Conservation (phyloP, 2,888 invertebrate genomes). For the Miltochrista miniata region DNA sequence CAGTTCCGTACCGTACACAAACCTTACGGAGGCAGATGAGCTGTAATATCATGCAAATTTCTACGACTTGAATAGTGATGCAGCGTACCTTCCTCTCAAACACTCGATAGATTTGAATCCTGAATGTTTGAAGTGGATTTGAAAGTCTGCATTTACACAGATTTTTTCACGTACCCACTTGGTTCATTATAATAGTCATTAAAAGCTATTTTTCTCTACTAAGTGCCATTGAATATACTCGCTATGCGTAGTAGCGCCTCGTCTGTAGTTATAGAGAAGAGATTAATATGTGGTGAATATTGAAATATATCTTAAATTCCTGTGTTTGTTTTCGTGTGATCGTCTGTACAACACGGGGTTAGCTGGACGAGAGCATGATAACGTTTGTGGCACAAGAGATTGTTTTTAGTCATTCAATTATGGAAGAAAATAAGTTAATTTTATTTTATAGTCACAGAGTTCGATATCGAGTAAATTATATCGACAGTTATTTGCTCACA, state of each 20-base stretch:
- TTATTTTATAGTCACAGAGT: neutral
- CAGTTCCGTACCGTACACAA: constrained; percentile 51
- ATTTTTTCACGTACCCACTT: neutral
- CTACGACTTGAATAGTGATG: constrained; percentile 44
- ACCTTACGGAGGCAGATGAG: constrained; percentile 53
- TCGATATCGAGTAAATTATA: neutral
- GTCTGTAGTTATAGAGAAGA: no score
- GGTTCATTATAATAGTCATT: no score
- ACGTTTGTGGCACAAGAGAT: no score
- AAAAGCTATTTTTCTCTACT: neutral
- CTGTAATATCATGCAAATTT: constrained; percentile 78
- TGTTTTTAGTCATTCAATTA: no score
- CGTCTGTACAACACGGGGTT: no score
- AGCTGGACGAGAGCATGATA: no score
- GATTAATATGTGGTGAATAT: no score
- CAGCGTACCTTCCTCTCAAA: neutral
- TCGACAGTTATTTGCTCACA: neutral
- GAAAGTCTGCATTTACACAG: constrained; percentile 4
- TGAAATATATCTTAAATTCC: no score
- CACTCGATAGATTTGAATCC: constrained; percentile 17
- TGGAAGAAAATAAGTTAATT: no score
- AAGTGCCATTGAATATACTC: neutral
- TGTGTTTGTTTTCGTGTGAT: no score
- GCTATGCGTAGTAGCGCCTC: no score
- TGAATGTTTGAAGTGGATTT: constrained; percentile 20